Percentiles rank a stretch among this genome's conserved stretches.
phyloP scores from a whole-genome alignment of 2,797 vertebrate genomes.

The Nannoperca australis region DNA sequence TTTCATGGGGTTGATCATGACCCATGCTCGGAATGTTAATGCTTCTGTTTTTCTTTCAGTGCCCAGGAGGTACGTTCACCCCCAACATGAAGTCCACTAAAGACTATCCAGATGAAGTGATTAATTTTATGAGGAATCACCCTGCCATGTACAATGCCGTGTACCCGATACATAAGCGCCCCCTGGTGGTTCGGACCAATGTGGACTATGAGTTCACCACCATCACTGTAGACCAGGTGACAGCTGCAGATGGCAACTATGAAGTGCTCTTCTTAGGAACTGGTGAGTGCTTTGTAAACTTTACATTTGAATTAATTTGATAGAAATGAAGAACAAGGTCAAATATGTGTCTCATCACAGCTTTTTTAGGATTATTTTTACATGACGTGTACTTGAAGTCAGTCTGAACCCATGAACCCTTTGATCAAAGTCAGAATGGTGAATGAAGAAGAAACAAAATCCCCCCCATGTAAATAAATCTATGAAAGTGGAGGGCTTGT shows the following conservation, averaged over 20 bases:
- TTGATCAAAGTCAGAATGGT: conserved; percentile 49
- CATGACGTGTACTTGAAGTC: conserved; percentile 17
- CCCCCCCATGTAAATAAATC: conserved; percentile 59
- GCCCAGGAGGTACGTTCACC: conserved; percentile 97
- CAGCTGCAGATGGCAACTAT: conserved; percentile 97
- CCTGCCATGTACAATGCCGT: conserved; percentile 97
- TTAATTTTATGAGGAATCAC: conserved; percentile 98
- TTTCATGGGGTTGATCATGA: background rate
- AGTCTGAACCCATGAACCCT: conserved; percentile 46
- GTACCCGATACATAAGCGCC: conserved; percentile 96
- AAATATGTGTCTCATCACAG: background rate
- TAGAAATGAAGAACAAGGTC: background rate
- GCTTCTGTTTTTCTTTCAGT: conserved; percentile 81
- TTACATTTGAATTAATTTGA: background rate
- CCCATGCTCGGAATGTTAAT: conserved; percentile 16
- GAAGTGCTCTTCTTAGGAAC: conserved; percentile 99
- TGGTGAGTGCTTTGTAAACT: conserved; percentile 82
- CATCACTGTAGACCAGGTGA: conserved; percentile 97
- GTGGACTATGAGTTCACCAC: conserved; percentile 97
- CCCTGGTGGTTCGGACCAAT: conserved; percentile 95
- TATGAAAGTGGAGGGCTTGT: conserved; percentile 57
- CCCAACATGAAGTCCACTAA: conserved; percentile 99
- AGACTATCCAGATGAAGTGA: conserved; percentile 98
- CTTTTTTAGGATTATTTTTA: conserved; percentile 14
- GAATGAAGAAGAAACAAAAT: conserved; percentile 46